Percentiles rank a stretch among this genome's conserved stretches.
Conservation (phyloP, 2,888 invertebrate species). For the Dilophus febrilis region DNA sequence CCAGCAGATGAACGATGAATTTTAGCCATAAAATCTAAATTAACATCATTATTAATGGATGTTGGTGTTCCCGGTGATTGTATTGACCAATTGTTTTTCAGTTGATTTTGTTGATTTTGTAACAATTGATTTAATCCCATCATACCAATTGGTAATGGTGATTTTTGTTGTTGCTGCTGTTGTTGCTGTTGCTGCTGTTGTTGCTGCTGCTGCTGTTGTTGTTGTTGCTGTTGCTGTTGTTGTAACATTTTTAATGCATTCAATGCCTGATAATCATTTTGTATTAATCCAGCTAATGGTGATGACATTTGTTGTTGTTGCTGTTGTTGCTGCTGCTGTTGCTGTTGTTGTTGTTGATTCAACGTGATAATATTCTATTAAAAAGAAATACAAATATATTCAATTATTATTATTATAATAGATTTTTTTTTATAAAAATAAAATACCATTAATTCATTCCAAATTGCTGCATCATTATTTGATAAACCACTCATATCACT, state of each 20-base stretch:
- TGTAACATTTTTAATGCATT: conserved; percentile 23
- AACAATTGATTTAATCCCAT: conserved; percentile 12
- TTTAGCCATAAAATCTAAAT: conserved; percentile 26
- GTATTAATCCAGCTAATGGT: neutral
- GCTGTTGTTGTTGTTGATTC: conserved; percentile 12
- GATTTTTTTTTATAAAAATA: neutral
- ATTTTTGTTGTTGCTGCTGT: conserved; percentile 1
- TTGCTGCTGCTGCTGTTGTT: conserved; percentile 21
- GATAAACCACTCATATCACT: conserved; percentile 27
- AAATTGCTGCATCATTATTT: conserved; percentile 19
- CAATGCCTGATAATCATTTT: conserved; percentile 18
- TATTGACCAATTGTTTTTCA: conserved; percentile 10
- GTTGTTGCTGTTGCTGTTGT: conserved; percentile 17
- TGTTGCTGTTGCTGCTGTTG: conserved; percentile 5
- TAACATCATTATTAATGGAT: conserved; percentile 16
- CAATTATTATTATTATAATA: neutral
- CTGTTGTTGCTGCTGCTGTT: conserved; percentile 15
- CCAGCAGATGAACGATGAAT: conserved; percentile 26
- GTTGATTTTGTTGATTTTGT: conserved; percentile 12
- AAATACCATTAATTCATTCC: conserved; percentile 27
- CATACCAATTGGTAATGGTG: conserved; percentile 11
- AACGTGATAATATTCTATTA: conserved; percentile 23
- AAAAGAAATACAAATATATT: neutral
- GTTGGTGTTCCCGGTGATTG: conserved; percentile 11
- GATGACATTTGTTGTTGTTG: conserved; percentile 11